A percentile compares a stretch with the other conserved stretches of the same genome.
Evolutionary conservation across 2,888 invertebrate genomes (phyloP).

Genomic region (Nemotelus nigrinus): DNA sequence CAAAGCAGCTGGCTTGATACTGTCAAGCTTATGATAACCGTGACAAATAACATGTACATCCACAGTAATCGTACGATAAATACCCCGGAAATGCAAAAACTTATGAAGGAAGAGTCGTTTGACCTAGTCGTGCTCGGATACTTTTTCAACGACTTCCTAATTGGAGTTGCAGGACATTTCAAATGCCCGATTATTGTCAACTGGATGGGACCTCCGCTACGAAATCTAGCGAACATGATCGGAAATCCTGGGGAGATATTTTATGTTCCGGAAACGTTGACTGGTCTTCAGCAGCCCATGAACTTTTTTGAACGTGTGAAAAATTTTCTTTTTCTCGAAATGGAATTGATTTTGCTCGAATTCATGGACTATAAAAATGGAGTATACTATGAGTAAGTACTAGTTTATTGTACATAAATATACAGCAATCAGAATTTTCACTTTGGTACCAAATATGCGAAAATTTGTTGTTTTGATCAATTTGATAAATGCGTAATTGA

Average conservation of each 20-base stretch:
- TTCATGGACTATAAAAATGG: slow-evolving; percentile 1
- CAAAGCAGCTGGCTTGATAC: background rate
- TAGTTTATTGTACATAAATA: too few species aligned
- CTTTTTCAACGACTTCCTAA: slow-evolving; percentile 36
- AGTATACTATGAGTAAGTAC: slow-evolving; percentile 12
- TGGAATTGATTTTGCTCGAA: background rate
- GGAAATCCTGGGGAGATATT: slow-evolving; percentile 34
- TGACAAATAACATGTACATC: background rate
- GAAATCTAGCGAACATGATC: background rate
- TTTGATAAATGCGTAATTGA: too few species aligned
- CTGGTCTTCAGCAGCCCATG: slow-evolving; percentile 30
- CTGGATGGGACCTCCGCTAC: slow-evolving; percentile 1
- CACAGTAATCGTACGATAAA: slow-evolving; percentile 6
- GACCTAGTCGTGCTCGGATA: slow-evolving; percentile 46
- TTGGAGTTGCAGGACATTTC: slow-evolving; percentile 51
- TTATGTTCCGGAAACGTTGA: slow-evolving; percentile 24
- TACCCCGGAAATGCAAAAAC: slow-evolving; percentile 28
- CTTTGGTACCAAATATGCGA: too few species aligned
- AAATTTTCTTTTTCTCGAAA: slow-evolving; percentile 12
- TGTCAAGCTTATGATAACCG: background rate
- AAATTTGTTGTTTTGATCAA: too few species aligned
- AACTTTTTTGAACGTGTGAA: slow-evolving; percentile 26
- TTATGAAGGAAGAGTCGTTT: slow-evolving; percentile 43
- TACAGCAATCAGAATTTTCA: too few species aligned
- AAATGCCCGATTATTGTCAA: slow-evolving; percentile 47